Evolutionary conservation across 2,888 invertebrate species (phyloP).

Genomic region (Tipula lateralis): DNA sequence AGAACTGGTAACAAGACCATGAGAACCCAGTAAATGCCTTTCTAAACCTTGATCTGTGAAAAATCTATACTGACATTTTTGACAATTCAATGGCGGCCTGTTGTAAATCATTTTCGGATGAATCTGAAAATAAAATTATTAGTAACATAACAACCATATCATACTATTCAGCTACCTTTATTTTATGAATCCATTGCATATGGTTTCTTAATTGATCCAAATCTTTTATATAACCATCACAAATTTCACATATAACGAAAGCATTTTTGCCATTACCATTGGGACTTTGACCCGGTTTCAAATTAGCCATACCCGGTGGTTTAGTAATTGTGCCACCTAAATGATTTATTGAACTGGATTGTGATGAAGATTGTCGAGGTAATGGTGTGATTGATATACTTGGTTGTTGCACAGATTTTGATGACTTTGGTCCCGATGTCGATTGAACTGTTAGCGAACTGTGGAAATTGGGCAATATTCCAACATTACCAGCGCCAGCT

Average conservation of each 20-base stretch:
- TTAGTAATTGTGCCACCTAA: slow-evolving; percentile 49
- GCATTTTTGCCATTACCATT: slow-evolving; percentile 64
- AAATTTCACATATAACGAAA: slow-evolving; percentile 94
- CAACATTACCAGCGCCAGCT: slow-evolving; percentile 38
- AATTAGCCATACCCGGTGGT: slow-evolving; percentile 49
- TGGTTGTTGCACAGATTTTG: slow-evolving; percentile 60
- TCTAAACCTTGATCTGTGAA: slow-evolving; percentile 96
- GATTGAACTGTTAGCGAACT: slow-evolving; percentile 36
- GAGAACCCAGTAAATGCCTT: slow-evolving; percentile 88
- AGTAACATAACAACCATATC: not conserved
- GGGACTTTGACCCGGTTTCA: slow-evolving; percentile 51
- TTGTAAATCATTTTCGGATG: slow-evolving; percentile 95
- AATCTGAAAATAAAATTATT: slow-evolving; percentile 52
- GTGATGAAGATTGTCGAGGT: slow-evolving; percentile 58
- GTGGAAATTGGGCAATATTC: slow-evolving; percentile 39
- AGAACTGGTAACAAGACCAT: slow-evolving; percentile 90
- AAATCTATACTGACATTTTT: slow-evolving; percentile 93
- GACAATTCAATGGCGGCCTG: slow-evolving; percentile 89
- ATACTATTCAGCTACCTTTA: slow-evolving; percentile 53
- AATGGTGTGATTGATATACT: slow-evolving; percentile 87
- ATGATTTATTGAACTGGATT: slow-evolving; percentile 68
- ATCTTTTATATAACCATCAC: slow-evolving; percentile 95
- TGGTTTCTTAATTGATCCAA: slow-evolving; percentile 89
- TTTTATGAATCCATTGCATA: slow-evolving; percentile 98
- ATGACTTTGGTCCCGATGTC: slow-evolving; percentile 31